These are phyloP conservation scores for Lochmaea capreae DNA, from an alignment of 2,888 invertebrate species.

Conservation along the genomic window DNA sequence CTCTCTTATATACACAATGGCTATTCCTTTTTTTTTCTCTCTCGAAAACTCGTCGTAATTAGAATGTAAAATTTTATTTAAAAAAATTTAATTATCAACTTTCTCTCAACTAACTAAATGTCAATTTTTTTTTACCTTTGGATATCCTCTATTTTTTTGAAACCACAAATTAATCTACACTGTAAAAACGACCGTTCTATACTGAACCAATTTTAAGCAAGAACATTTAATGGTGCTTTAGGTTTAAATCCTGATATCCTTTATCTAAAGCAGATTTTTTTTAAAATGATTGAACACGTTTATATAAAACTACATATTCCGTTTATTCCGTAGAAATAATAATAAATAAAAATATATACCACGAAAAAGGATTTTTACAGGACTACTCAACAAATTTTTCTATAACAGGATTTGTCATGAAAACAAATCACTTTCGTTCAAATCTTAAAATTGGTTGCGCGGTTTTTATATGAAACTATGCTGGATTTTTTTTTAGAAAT, in stretches of 20 bases:
- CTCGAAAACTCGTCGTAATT: slow-evolving; percentile 39
- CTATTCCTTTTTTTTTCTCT: slow-evolving; percentile 45
- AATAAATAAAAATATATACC: no score
- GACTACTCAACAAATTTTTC: no score
- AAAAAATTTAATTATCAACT: no score
- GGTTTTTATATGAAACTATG: no score
- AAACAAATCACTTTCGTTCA: no score
- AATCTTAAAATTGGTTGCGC: no score
- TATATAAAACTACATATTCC: no score
- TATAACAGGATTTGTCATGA: no score
- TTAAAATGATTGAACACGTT: not conserved
- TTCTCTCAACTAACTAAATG: not conserved
- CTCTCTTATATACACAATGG: slow-evolving; percentile 47
- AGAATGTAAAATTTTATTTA: slow-evolving; percentile 27
- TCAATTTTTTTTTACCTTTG: no score
- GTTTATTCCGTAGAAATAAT: no score
- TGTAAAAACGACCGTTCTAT: not conserved
- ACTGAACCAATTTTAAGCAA: not conserved
- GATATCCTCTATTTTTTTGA: not conserved
- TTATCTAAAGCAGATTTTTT: not conserved
- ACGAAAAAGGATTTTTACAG: no score
- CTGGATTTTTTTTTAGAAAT: no score
- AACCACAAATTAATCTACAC: not conserved
- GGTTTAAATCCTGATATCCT: not conserved
- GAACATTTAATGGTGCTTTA: not conserved